Conservation (phyloP, 1,140 invertebrate genomes). For the Microplitis demolitor region DNA sequence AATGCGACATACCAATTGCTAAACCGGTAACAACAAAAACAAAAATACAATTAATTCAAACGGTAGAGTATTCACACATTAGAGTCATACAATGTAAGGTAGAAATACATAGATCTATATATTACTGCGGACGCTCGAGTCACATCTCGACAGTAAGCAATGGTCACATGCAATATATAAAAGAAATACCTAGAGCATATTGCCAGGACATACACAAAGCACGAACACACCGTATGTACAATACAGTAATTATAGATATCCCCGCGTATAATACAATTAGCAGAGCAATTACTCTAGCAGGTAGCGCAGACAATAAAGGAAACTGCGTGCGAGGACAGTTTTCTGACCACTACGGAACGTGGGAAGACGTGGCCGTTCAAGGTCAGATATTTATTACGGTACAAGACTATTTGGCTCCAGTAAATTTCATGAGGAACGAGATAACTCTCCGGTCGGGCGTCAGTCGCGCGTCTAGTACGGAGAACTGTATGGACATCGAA, state of each 20-base stretch:
- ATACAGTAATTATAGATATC: not conserved
- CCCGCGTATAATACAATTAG: not conserved
- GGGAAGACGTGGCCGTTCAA: slow-evolving; percentile 10
- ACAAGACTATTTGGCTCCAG: slow-evolving; percentile 5
- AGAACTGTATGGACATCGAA: slow-evolving; percentile 18
- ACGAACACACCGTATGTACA: not conserved
- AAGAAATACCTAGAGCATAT: not conserved
- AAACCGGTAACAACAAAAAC: not conserved
- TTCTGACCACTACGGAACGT: slow-evolving; percentile 11
- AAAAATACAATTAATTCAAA: slow-evolving; percentile 18
- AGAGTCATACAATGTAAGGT: slow-evolving; percentile 19
- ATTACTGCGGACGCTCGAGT: slow-evolving; percentile 15
- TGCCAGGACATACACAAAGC: not conserved
- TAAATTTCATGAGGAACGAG: not conserved
- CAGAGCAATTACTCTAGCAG: not conserved
- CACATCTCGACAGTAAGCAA: slow-evolving; percentile 9
- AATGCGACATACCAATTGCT: slow-evolving; percentile 3
- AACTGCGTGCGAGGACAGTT: slow-evolving; percentile 9
- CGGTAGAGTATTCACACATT: not conserved
- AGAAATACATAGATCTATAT: slow-evolving; percentile 13
- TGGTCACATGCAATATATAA: not conserved
- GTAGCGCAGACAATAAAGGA: not conserved
- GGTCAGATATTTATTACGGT: slow-evolving; percentile 8
- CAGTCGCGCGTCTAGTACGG: slow-evolving; percentile 11
- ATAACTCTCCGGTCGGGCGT: slow-evolving; percentile 1